A percentile compares a stretch with the other conserved stretches of the same genome.
Conservation (phyloP, 2,113 vertebrate species). For the Rhadina sibilatrix region DNA sequence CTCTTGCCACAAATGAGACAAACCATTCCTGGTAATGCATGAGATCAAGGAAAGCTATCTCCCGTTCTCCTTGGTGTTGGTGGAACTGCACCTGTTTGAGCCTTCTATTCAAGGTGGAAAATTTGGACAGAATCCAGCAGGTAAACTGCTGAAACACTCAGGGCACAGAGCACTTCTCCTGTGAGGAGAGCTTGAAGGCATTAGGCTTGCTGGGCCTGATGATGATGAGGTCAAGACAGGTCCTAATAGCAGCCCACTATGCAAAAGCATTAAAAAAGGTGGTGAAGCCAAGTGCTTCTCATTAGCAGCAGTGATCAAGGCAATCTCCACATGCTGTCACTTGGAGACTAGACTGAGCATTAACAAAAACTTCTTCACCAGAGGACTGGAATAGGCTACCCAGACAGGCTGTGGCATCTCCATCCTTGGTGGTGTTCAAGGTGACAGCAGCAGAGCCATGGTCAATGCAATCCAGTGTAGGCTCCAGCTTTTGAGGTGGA, state of each 20-base stretch:
- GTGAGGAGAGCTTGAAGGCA: neutral
- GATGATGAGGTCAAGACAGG: neutral
- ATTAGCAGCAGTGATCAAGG: neutral
- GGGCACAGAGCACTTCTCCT: neutral
- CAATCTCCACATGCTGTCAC: neutral
- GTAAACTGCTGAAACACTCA: neutral
- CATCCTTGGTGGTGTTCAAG: neutral
- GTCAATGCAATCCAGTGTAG: neutral
- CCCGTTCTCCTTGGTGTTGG: neutral
- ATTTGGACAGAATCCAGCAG: neutral
- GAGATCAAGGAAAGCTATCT: neutral
- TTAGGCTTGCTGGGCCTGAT: neutral
- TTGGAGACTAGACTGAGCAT: neutral
- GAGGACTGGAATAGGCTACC: neutral
- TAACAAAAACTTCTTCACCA: neutral
- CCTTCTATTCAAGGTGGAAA: neutral
- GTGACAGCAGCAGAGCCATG: neutral
- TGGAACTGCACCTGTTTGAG: neutral
- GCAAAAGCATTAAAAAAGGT: neutral
- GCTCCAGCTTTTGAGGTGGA: neutral
- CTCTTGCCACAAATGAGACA: neutral
- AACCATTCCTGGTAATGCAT: accelerated
- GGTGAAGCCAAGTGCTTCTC: neutral
- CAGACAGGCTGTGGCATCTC: neutral
- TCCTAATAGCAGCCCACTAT: neutral